Conservation (phyloP, 2,888 invertebrate species). For the Campaea margaritaria region DNA sequence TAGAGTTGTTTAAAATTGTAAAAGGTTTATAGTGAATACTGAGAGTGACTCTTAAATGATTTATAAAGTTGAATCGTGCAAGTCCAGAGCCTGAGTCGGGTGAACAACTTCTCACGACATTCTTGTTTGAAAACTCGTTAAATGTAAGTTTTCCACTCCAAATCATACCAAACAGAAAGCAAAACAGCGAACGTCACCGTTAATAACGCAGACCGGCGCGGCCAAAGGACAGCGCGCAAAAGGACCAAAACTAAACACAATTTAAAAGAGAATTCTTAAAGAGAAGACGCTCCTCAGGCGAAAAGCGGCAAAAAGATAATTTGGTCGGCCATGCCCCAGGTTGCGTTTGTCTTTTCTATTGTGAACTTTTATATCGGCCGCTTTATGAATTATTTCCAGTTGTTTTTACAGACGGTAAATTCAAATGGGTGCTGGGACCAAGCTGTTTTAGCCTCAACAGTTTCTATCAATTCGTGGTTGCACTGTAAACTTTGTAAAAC, state of each 20-base stretch:
- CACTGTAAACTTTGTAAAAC: not conserved
- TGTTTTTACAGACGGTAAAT: conserved; percentile 77
- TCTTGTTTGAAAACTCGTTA: not conserved
- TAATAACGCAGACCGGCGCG: conserved; percentile 72
- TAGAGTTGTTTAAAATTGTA: too few relatives aligned
- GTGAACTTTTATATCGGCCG: conserved; percentile 80
- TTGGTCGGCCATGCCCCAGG: conserved; percentile 63
- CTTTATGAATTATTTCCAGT: conserved; percentile 82
- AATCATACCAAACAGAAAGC: conserved; percentile 15
- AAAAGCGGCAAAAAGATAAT: conserved; percentile 76
- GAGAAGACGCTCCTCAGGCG: conserved; percentile 69
- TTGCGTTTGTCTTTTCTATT: conserved; percentile 82
- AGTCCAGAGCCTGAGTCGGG: too few relatives aligned
- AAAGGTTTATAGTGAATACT: too few relatives aligned
- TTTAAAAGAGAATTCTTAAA: conserved; percentile 84
- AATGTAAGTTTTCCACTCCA: not conserved
- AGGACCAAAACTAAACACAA: conserved; percentile 79
- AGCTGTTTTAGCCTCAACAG: conserved; percentile 25
- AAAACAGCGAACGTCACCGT: conserved; percentile 36
- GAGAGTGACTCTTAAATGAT: too few relatives aligned
- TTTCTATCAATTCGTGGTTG: not conserved
- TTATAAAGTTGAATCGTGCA: too few relatives aligned
- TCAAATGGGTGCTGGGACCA: conserved; percentile 63
- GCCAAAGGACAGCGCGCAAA: conserved; percentile 75
- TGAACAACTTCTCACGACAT: too few relatives aligned